Evolutionary conservation across 2,888 invertebrate species (phyloP), one percentile per base, ranked within the genome.

Genomic region (Agelastica alni): DNA sequence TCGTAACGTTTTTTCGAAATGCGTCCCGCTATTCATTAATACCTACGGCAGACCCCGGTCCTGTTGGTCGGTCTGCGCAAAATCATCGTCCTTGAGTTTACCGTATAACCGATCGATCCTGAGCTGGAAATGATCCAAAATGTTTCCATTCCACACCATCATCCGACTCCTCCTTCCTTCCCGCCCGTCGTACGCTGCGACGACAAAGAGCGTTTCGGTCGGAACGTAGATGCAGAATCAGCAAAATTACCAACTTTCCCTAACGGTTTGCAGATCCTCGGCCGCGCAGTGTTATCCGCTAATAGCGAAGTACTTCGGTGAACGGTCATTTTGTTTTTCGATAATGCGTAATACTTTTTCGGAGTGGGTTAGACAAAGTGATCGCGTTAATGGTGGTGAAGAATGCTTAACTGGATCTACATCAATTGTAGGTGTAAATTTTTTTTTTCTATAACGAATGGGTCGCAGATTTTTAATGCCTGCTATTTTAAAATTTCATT

Each of bases 101-200:
- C 48, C 53, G 54, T 54, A n/a, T n/a, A n/a, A 51, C 60, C 52
- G 64, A 66, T 66, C 66, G 63, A 65, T 66, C 56, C 47, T 30
- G 17, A 45, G 49, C 55, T 46, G 47, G 57, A 59, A 56, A 48
- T 56, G 57, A 51, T 55, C 56, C 59, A 45, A 53, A 52, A 57
- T 53, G 52, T 55, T 41, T 57, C 52, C 59, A 46, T 48, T 39
- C 45, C 16, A 45, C 48, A 12, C 13, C 34, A 41, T 32, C 32
- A 13, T 37, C 41, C 34, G 26, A 22, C 45, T 48, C 41, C 26
- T 20, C 41, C 26, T 20, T 34, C 30, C 39, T 18, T 17, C 36
- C 12, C 31, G 7, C 18, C 36, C 13, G 16, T 22, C 10, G 20
- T 17, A 20, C 14, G 17, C 18, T 26, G 26, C 26, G 26, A n/a